phyloP scores from a whole-genome alignment of 2,113 vertebrate genomes.

The Callocephalon fimbriatum region DNA sequence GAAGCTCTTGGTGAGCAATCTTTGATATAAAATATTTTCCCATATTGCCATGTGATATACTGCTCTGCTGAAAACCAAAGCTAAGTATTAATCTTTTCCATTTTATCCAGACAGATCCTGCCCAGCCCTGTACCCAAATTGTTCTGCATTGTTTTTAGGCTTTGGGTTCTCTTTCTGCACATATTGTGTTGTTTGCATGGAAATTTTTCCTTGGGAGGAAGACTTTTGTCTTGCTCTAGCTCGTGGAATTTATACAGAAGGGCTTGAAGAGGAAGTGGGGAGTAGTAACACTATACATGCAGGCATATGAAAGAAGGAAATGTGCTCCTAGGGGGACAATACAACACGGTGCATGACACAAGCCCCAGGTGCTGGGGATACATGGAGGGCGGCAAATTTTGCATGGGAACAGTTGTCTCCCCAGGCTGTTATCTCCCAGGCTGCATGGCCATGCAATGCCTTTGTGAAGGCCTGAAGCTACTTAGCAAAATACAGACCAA shows the following conservation, averaged over 20 bases:
- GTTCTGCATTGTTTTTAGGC: background rate
- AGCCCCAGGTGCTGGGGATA: background rate
- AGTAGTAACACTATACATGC: background rate
- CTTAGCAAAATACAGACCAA: background rate
- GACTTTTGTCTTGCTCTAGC: background rate
- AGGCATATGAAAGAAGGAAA: background rate
- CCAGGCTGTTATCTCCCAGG: background rate
- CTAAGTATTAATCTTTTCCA: background rate
- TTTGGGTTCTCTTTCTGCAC: background rate
- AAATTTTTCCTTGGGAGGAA: background rate
- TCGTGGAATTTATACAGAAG: background rate
- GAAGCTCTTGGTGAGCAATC: conserved; percentile 42
- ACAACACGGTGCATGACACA: background rate
- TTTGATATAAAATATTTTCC: conserved; percentile 25
- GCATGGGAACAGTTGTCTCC: no score
- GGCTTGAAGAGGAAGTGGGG: background rate
- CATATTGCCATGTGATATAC: background rate
- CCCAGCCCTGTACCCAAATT: background rate
- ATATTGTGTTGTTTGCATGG: background rate
- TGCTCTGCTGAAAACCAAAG: conserved; percentile 17
- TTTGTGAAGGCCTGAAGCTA: background rate
- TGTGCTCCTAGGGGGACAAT: background rate
- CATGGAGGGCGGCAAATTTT: accelerated
- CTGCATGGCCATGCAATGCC: accelerated
- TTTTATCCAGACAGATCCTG: background rate